These are phyloP conservation scores for Dufourea novaeangliae DNA, from an alignment of 1,140 invertebrate species.

Conservation along the genomic window DNA sequence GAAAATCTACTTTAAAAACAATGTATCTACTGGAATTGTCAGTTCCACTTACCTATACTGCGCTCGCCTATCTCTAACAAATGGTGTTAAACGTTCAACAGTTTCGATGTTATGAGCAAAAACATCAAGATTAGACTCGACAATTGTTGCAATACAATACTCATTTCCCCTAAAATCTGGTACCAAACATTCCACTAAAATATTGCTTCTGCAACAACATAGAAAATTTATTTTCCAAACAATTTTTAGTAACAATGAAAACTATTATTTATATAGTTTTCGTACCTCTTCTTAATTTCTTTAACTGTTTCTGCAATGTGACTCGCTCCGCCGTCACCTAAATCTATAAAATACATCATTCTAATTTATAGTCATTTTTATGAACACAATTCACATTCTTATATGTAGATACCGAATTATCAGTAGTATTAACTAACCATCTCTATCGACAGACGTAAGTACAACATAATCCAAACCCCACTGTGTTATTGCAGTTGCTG, in stretches of 20 bases:
- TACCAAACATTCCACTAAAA: constrained; percentile 98
- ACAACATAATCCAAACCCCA: constrained; percentile 99
- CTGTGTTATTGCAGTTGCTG: constrained; percentile 93
- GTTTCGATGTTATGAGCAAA: constrained; percentile 99
- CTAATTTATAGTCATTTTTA: not conserved
- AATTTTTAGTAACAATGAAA: constrained; percentile 1
- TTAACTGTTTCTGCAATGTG: constrained; percentile 96
- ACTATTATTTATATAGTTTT: constrained; percentile 30
- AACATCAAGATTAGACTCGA: constrained; percentile 93
- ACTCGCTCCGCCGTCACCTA: constrained; percentile 93
- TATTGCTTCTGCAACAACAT: constrained; percentile 85
- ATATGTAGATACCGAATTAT: constrained; percentile 16
- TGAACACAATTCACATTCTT: constrained; percentile 16
- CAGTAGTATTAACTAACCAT: constrained; percentile 84
- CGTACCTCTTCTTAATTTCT: constrained; percentile 88
- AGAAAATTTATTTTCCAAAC: constrained; percentile 14
- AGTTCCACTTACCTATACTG: constrained; percentile 83
- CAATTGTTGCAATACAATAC: constrained; percentile 89
- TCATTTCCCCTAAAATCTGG: constrained; percentile 96
- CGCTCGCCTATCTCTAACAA: constrained; percentile 95
- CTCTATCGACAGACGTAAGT: constrained; percentile 98
- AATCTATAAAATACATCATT: constrained; percentile 82
- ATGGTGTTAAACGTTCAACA: constrained; percentile 92
- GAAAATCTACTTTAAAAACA: not conserved
- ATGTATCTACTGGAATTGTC: not conserved